Percentiles rank a stretch among this genome's conserved stretches.
Evolutionary conservation across 2,888 invertebrate genomes (phyloP).

Genomic region (Deilephila elpenor): DNA sequence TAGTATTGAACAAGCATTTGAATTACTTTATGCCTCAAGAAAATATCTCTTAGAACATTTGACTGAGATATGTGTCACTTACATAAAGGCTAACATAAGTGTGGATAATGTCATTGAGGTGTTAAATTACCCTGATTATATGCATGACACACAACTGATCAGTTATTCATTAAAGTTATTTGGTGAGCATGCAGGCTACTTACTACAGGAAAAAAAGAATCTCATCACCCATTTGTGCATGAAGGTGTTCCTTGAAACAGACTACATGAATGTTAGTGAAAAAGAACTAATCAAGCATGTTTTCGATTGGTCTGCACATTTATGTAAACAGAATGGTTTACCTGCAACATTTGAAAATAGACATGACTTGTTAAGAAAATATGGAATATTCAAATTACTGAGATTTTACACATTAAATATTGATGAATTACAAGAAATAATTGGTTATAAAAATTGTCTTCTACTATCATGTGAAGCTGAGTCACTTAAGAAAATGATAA

Average conservation of each 20-base stretch:
- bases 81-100: slow-evolving; percentile 82
- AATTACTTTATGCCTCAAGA: slow-evolving; percentile 86
- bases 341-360: slow-evolving; percentile 71
- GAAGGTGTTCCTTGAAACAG: slow-evolving; percentile 76
- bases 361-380: slow-evolving; percentile 68
- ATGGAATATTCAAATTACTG: slow-evolving; percentile 74
- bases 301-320: slow-evolving; percentile 82
- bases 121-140: slow-evolving; percentile 85
- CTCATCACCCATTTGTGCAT: slow-evolving; percentile 80
- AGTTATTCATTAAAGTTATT: slow-evolving; percentile 83
- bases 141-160: slow-evolving; percentile 83
- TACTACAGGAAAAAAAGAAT: slow-evolving; percentile 78
- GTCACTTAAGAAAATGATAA: slow-evolving; percentile 51
- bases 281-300: slow-evolving; percentile 81
- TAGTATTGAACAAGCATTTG: slow-evolving; percentile 85
- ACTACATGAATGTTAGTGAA: slow-evolving; percentile 80
- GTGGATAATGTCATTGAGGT: slow-evolving; percentile 85
- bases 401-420: slow-evolving; percentile 70
- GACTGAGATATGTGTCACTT: slow-evolving; percentile 78
- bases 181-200: slow-evolving; percentile 81
- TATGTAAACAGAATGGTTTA: slow-evolving; percentile 76
- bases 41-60: slow-evolving; percentile 86
- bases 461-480: slow-evolving; percentile 63
- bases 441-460: slow-evolving; percentile 62
- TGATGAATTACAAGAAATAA: slow-evolving; percentile 71